phyloP scores from a whole-genome alignment of 2,113 vertebrate species.

The Delphinus delphis region DNA sequence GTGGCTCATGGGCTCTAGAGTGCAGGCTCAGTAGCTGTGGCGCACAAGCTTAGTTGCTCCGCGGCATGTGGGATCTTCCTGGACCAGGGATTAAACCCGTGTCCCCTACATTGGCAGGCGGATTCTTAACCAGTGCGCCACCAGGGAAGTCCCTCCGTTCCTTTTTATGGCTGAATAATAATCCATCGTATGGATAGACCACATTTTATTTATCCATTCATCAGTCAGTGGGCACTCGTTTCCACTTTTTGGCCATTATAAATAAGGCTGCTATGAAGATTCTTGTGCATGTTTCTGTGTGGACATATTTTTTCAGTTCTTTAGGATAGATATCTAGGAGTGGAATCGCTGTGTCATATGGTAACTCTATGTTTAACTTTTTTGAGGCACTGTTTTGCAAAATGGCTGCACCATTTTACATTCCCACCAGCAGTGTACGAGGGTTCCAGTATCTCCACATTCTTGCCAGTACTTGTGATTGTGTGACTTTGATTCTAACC shows the following conservation, averaged over 20 bases:
- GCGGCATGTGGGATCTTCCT: no score
- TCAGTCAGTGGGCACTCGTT: neutral
- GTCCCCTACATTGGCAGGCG: no score
- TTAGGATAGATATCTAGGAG: neutral
- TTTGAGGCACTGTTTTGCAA: neutral
- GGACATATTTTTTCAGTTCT: neutral
- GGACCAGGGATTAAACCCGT: no score
- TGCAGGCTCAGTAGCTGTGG: no score
- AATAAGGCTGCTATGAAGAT: neutral
- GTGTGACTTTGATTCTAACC: neutral
- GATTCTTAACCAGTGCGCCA: no score
- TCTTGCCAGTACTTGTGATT: neutral
- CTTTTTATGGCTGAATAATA: neutral
- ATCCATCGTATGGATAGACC: neutral
- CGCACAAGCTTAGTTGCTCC: no score
- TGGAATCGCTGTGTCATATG: neutral
- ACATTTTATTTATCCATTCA: neutral
- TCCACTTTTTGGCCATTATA: neutral
- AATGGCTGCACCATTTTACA: neutral
- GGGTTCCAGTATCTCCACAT: neutral
- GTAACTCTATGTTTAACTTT: neutral
- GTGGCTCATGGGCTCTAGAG: no score
- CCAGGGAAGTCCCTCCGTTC: no score
- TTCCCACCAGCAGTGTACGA: neutral
- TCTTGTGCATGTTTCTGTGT: neutral